These are phyloP conservation scores for Xenopus petersii DNA, from an alignment of 2,797 vertebrate species.

Conservation along the genomic window DNA sequence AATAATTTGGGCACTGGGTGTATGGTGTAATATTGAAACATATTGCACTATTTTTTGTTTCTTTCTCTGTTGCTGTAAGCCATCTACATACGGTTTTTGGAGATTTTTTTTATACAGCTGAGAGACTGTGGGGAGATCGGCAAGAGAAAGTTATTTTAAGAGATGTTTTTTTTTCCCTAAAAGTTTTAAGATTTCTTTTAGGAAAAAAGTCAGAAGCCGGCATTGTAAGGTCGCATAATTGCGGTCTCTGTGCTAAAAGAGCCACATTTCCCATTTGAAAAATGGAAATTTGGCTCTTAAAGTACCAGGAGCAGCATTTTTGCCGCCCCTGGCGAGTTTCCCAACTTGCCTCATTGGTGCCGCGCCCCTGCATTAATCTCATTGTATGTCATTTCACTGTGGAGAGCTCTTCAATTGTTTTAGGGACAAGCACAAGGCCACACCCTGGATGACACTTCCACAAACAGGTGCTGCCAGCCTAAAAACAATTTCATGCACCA, in stretches of 20 bases:
- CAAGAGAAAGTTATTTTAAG: too few species aligned
- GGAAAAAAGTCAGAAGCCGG: conserved; percentile 56
- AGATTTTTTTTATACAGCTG: too few species aligned
- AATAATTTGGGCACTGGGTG: too few species aligned
- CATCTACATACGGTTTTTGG: conserved; percentile 67
- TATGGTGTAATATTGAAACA: too few species aligned
- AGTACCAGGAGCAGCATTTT: too few species aligned
- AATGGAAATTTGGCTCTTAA: too few species aligned
- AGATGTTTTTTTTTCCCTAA: too few species aligned
- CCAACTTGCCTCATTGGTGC: conserved; percentile 55
- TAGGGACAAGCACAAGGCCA: conserved; percentile 16
- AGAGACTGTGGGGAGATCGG: too few species aligned
- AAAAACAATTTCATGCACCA: conserved; percentile 47
- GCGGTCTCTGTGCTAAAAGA: too few species aligned
- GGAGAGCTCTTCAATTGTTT: conserved; percentile 52
- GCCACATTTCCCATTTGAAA: too few species aligned
- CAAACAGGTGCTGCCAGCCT: conserved; percentile 52
- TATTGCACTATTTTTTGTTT: conserved; percentile 46
- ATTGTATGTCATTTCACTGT: conserved; percentile 65
- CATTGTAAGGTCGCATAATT: conserved; percentile 75
- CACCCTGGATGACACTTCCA: conserved; percentile 45
- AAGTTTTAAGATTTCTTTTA: too few species aligned
- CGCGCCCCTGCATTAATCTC: conserved; percentile 71
- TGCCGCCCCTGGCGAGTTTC: too few species aligned
- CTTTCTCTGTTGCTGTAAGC: conserved; percentile 56